phyloP scores from a whole-genome alignment of 1,140 invertebrate genomes.

The Drosophila rufa region DNA sequence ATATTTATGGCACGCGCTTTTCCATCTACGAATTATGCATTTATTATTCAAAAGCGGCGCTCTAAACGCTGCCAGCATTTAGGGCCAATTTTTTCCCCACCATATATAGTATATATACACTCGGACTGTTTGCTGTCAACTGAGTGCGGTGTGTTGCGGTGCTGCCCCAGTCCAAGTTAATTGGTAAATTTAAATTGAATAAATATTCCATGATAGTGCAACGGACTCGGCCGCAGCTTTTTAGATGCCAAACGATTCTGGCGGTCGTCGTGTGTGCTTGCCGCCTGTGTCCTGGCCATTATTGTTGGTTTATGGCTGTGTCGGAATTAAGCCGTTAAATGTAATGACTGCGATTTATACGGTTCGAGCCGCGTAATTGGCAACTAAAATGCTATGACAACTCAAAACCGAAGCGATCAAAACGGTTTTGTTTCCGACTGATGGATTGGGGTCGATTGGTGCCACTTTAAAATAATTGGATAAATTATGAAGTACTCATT shows the following conservation, averaged over 20 bases:
- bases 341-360: conserved; percentile 70
- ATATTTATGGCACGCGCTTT: conserved; percentile 83
- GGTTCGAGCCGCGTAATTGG: conserved; percentile 61
- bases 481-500: background rate
- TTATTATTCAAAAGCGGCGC: conserved; percentile 72
- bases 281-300: conserved; percentile 21
- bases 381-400: conserved; percentile 55
- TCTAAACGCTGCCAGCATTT: conserved; percentile 74
- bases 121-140: conserved; percentile 22
- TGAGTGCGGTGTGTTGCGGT: background rate
- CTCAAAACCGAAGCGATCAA: conserved; percentile 41
- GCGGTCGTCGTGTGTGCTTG: conserved; percentile 40
- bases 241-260: conserved; percentile 53
- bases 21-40: conserved; percentile 81
- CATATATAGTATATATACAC: background rate
- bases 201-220: conserved; percentile 80
- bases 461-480: conserved; percentile 23
- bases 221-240: conserved; percentile 61
- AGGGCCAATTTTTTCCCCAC: conserved; percentile 43
- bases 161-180: conserved; percentile 58
- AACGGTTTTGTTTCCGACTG: conserved; percentile 21
- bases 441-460: conserved; percentile 11
- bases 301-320: conserved; percentile 43
- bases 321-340: conserved; percentile 71
- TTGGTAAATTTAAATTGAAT: conserved; percentile 83